Base-by-base conservation (phyloP, 2,888 invertebrate species). In the Hoplodrina ambigua region DNA sequence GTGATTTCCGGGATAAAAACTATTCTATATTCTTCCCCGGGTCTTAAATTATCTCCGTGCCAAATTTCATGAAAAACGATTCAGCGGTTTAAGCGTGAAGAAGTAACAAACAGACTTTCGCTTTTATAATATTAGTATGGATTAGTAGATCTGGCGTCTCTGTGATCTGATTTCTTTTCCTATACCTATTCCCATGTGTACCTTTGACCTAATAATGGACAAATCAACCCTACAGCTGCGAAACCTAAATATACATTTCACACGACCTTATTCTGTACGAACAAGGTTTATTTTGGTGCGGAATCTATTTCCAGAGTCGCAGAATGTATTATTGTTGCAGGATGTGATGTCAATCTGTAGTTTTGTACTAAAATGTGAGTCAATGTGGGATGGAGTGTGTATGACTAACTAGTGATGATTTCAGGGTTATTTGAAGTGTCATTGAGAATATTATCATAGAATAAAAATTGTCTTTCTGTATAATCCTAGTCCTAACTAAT, bases 241-340 rank as follows among this genome's bases (percentile, higher is more conserved):
- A 20, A 55, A 62, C 49, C 44, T 56, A 65, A 52, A 72, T 56
- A 69, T 56, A 74, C 4, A 62, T 41, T n/a, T 3, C 25, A 30
- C 20, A 25, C 65, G 17, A 61, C 59, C 41, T 63, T 78, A 64
- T 63, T 25, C 2, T 10, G 46, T 69, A 46, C 17, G 10, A 19
- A 66, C 53, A 74, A 57, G 50, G 63, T 78, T 11, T 78, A 78
- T 78, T 78, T 78, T 78, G 4, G 63, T 41, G 37, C 49, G 53
- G 44, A 37, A 54, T 56, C 49, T 78, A 78, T 78, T 66, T 78
- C 3, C 8, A 41, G 30, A 46, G n/a, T 30, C 17, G 65, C 74
- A 77, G 69, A 17, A 65, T 65, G 50, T 78, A 69, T 66, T 59
- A 59, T 69, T 66, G 77, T 54, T 33, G 3, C 53, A 61, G 77